Percentiles rank a stretch among this genome's conserved stretches.
phyloP scores from a whole-genome alignment of 2,888 invertebrate genomes.

The Pyralis farinalis region DNA sequence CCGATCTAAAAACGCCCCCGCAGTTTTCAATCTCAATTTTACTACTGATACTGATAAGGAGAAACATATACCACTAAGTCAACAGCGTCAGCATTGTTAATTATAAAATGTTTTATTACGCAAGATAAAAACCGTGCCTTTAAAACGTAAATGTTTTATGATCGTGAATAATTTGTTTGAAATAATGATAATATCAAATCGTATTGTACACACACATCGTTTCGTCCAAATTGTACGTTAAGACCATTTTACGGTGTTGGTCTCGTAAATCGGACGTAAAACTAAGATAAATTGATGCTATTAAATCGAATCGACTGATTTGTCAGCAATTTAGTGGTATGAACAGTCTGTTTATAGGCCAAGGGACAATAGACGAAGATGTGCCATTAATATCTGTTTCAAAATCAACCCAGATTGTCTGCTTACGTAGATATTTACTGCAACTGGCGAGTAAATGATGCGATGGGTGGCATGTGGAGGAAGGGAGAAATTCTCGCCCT shows the following conservation, averaged over 20 bases:
- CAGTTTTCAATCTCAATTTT: too few species aligned
- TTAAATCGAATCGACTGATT: constrained; percentile 17
- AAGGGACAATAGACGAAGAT: constrained; percentile 2
- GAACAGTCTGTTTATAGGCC: constrained; percentile 7
- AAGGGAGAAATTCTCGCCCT: constrained; percentile 29
- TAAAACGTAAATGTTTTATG: constrained; percentile 4
- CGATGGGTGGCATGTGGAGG: too few species aligned
- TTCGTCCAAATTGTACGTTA: constrained; percentile 14
- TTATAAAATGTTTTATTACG: constrained; percentile 18
- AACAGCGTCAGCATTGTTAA: too few species aligned
- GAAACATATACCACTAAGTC: neutral
- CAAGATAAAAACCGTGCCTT: constrained; percentile 14
- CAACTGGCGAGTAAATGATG: constrained; percentile 15
- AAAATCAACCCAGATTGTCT: neutral
- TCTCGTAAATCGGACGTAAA: constrained; percentile 19
- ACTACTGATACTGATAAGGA: neutral
- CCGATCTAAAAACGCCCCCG: constrained; percentile 19
- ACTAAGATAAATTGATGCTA: constrained; percentile 15
- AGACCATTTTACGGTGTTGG: constrained; percentile 17
- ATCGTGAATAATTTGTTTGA: constrained; percentile 8
- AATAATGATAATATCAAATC: constrained; percentile 16
- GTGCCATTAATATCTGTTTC: constrained; percentile 3
- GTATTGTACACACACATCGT: constrained; percentile 12
- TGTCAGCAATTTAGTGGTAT: constrained; percentile 15
- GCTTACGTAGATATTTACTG: constrained; percentile 26